Base-by-base conservation (phyloP, 2,888 invertebrate species). In the Drosophila niveifrons region DNA sequence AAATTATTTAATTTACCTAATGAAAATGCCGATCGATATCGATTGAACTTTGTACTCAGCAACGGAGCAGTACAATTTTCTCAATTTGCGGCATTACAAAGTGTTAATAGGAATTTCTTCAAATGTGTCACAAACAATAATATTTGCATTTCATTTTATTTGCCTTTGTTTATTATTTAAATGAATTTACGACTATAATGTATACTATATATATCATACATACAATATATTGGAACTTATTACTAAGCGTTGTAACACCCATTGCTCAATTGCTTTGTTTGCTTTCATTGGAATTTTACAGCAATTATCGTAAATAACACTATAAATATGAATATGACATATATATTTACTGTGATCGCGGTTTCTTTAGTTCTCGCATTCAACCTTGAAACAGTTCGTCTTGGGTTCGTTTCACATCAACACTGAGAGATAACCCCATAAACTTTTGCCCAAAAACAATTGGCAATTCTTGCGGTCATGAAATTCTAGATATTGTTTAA, bases 131-230 rank as follows among this genome's bases (percentile, higher is more conserved):
- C 67, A 59, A 65, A 75, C 13, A 15, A 15, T 4, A 36, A 72
- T 71, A 82, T 84, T 85, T 76, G 79, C 76, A 65, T 41, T 8
- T 41, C 39, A 41, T 41, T 58, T 48, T 29, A 58, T 61, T 64
- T 70, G 48, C 66, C 58, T 46, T 58, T 65, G 67, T 43, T 46
- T 36, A 47, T 57, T 57, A 72, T 70, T 77, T 70, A 72, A 82
- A 84, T 80, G 66, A 84, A 87, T 87, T 87, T 84, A 84, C 62
- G 84, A 87, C 78, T 55, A 57, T 43, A 57, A 75, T 67, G 28
- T 66, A 50, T 65, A 63, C 29, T 59, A 59, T 46, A 58, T 58
- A 23, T 17, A 9, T 8, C n/a, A 3, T 52, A 23, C 23, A 23
- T 58, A 46, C 15, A 34, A 23, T 58, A 46, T 18, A 34, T 43